phyloP scores from a whole-genome alignment of 2,888 invertebrate genomes.

The Chrysodeixis includens region DNA sequence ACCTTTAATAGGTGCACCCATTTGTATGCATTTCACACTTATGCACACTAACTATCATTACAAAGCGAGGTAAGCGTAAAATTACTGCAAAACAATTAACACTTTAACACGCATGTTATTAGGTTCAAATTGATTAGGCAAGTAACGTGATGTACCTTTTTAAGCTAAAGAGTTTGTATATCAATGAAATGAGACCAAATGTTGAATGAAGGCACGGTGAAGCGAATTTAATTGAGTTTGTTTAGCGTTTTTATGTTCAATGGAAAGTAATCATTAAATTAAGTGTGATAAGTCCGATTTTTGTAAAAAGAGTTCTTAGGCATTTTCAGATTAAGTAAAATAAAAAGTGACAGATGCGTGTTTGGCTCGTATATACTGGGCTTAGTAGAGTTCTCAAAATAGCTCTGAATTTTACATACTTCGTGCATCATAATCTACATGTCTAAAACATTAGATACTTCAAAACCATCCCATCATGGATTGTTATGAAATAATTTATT shows the following conservation, averaged over 20 bases:
- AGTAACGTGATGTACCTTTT: constrained; percentile 7
- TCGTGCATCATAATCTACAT: no score
- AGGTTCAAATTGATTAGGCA: constrained; percentile 43
- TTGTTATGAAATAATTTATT: no score
- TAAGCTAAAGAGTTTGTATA: constrained; percentile 6
- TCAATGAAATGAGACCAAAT: constrained; percentile 19
- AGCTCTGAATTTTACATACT: no score
- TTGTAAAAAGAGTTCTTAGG: background rate
- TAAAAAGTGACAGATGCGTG: no score
- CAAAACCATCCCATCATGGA: no score
- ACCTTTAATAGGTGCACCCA: constrained; percentile 50
- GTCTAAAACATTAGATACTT: no score
- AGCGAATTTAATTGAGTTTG: background rate
- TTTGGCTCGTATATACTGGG: no score
- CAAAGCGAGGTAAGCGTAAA: constrained; percentile 57
- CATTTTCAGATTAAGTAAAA: no score
- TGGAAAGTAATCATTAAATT: background rate
- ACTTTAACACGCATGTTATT: constrained; percentile 59
- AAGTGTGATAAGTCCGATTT: background rate
- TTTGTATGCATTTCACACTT: constrained; percentile 66
- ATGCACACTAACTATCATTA: constrained; percentile 29
- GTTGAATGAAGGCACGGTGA: constrained; percentile 9
- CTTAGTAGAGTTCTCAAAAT: no score
- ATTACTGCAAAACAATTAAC: constrained; percentile 62
- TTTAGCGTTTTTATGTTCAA: background rate